These are phyloP conservation scores for Brotula barbata DNA, from an alignment of 2,797 vertebrate genomes.

Conservation along the genomic window DNA sequence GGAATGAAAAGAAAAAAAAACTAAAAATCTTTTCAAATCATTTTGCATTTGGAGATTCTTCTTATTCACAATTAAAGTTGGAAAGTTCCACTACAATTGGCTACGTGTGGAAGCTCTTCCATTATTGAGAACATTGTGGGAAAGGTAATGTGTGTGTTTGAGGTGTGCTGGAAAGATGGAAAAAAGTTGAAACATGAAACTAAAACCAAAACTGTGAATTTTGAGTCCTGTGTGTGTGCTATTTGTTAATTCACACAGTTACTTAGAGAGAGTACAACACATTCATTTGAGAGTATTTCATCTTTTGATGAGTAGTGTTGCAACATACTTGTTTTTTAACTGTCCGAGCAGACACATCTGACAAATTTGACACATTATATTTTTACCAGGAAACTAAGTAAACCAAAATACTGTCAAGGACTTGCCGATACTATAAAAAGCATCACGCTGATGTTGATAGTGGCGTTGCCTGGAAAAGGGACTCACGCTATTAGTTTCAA, in stretches of 20 bases:
- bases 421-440: background rate
- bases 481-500: constrained; percentile 5
- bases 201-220: too few relatives aligned
- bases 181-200: background rate
- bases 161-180: background rate
- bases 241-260: too few relatives aligned
- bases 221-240: too few relatives aligned
- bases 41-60: background rate
- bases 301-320: too few relatives aligned
- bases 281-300: too few relatives aligned
- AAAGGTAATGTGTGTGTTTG: background rate
- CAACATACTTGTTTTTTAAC: background rate
- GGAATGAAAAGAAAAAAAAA: too few relatives aligned
- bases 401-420: background rate
- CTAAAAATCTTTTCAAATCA: too few relatives aligned
- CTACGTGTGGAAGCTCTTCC: background rate
- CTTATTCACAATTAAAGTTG: constrained; percentile 4
- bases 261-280: too few relatives aligned
- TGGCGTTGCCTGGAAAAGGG: background rate
- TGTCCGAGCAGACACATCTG: background rate
- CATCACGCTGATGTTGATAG: background rate
- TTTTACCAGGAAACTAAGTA: background rate
- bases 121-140: constrained; percentile 19
- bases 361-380: background rate
- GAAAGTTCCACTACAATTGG: constrained; percentile 2